Base-by-base conservation (phyloP, 2,888 invertebrate genomes). In the Acleris emargana region DNA sequence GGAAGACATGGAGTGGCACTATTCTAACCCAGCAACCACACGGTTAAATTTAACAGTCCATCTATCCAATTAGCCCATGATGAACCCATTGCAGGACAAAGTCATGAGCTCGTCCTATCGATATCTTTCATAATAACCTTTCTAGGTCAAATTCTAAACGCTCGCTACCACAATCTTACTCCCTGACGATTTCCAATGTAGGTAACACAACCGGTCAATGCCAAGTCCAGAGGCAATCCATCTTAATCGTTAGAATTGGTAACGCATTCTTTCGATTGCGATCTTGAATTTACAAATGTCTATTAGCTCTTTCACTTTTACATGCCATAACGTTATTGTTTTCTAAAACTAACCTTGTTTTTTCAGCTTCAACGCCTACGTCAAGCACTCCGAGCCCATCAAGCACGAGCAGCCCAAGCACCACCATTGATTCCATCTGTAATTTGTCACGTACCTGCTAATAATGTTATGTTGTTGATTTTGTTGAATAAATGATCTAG, bases 301-400 rank as follows among this genome's bases (percentile, higher is more conserved):
- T 11, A 11, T 9, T 3, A 32, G 11, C 13, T 11, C 11, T 11
- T 13, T 38, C 4, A 38, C 4, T 4, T 13, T 38, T 13, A 13
- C 32, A 38, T 38, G 13, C 5, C 9, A 38, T 38, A 25, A 25
- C 2, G 22, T 6, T 1, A 13, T 9, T 32, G 6, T 7, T 32
- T 13, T 32, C 2, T 32, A 32, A 38, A 13, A 13, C 13, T 38
- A 1, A 38, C 9, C 4, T 11, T 0, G 13, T 38, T 38, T 62
- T 53, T 58, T 3, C 59, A 88, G 89, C 18, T 89, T 89, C 69
- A 86, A 87, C 66, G 88, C 88, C 1, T 79, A 86, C 7, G 87
- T 88, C 4, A 86, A 86, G 67, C 85, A 86, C 69, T 76, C 78
- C 47, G 83, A 79, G 18, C 76, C 78, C 5, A 76, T 77, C 11